Evolutionary conservation across 2,113 vertebrate genomes (phyloP), one percentile per base, ranked within the genome.

Genomic region (Prunella fulvescens): DNA sequence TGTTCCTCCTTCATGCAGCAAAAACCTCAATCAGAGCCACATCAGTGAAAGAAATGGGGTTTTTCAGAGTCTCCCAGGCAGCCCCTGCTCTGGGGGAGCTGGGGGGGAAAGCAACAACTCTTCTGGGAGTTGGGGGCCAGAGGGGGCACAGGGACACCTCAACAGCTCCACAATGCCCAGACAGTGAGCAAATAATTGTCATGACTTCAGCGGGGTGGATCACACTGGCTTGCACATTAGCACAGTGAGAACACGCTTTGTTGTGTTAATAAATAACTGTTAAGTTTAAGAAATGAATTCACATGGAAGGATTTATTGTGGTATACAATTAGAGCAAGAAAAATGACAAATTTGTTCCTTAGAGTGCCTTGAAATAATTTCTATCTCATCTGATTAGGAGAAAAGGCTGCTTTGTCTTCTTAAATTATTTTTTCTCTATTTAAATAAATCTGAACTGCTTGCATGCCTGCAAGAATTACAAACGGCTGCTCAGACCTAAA

Each of bases 401-500:
- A 48, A 91, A 92, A 86, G 61, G 71, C 92, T 94, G 42, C 45
- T 95, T 92, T 94, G 85, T 90, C 69, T 47, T 78, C 95, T 90
- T 76, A 93, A 92, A 86, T 93, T 65, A 89, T 85, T 84, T 90
- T 86, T 86, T 61, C 65, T 70, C 50, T 62, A 53, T 86, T 93
- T 95, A 86, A 93, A 86, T 93, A 94, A 83, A 96, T 89, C 93
- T 74, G 62, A 69, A 64, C 70, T 54, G 56, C 62, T 83, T 66
- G 77, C 42, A 15, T 48, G 78, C 70, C 80, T 84, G 64, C 57
- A 93, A 91, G 86, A 92, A 94, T 93, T 95, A 92, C 76, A 85
- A 90, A 91, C 53, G 85, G 77, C 65, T 91, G 60, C 78, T 92
- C 83, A 84, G 81, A 20, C 92, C 85, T 95, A 96, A 96, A 96